Evolutionary conservation across 2,113 vertebrate genomes (phyloP), one percentile per base, ranked within the genome.

Genomic region (Macquaria australasica): DNA sequence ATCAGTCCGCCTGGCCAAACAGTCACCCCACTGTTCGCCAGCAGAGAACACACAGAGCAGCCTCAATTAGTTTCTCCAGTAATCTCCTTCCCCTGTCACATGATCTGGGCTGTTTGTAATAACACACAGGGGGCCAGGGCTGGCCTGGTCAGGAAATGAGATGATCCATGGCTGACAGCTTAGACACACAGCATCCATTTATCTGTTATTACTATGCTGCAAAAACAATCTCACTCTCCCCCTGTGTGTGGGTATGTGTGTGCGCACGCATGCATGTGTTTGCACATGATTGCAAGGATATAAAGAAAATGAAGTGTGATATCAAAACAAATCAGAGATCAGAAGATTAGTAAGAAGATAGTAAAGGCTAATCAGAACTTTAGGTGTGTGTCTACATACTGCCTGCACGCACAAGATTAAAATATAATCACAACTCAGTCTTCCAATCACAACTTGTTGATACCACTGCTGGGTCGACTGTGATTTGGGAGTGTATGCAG

Each of bases 91-190:
- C 88, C 73, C 75, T 86, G 90, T 91, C 90, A 92, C 15, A 34
- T 90, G 92, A 81, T 83, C 90, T 0, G 70, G 84, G 73, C 86
- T 50, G 92, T 92, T 92, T 90, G 90, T 91, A 95, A 91, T 93
- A 94, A 93, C 90, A 92, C 85, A 91, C 92, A 85, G 84, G 92
- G 91, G 86, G 81, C 85, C 84, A 0, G 82, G 85, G 80, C 76
- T 12, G 62, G 73, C 70, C 88, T 39, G 68, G 84, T 90, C 94
- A 95, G 93, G 93, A 93, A 94, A 94, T 93, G 87, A 94, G 91
- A 94, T 93, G 93, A 95, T 95, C 92, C 92, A 90, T 83, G 83
- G 85, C 79, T 93, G 90, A 93, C 88, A 91, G 91, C 87, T 87
- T 86, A 92, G 88, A 89, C 92, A 91, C 81, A 90, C 89, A 89